A percentile compares a stretch with the other conserved stretches of the same genome.
Evolutionary conservation across 2,888 invertebrate species (phyloP).

Genomic region (Torymus tubicola): DNA sequence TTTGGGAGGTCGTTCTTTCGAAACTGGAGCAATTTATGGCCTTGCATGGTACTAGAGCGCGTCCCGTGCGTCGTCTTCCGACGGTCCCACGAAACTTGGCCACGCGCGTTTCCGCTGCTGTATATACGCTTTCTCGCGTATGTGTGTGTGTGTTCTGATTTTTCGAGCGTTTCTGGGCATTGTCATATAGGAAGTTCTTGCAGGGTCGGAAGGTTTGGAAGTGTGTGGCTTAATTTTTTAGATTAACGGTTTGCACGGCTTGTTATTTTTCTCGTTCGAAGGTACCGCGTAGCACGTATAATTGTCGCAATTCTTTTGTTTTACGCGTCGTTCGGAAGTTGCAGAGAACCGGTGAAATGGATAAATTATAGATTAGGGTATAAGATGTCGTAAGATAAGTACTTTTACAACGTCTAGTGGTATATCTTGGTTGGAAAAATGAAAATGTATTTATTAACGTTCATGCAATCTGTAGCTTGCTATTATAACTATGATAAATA

Average conservation of each 20-base stretch:
- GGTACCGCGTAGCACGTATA: not conserved
- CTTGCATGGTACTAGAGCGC: constrained; percentile 59
- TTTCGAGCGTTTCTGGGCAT: constrained; percentile 8
- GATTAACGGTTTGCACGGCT: constrained; percentile 8
- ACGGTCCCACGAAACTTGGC: constrained; percentile 30
- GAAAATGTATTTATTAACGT: no score
- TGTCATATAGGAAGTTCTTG: not conserved
- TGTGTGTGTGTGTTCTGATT: not conserved
- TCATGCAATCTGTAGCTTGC: no score
- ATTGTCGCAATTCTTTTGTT: not conserved
- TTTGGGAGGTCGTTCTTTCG: constrained; percentile 64
- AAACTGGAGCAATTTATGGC: constrained; percentile 74
- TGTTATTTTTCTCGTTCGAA: constrained; percentile 1
- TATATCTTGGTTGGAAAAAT: no score
- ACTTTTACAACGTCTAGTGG: not conserved
- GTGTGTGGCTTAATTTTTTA: constrained; percentile 17
- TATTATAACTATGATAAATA: no score
- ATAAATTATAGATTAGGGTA: not conserved
- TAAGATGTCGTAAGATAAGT: not conserved
- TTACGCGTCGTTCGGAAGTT: not conserved
- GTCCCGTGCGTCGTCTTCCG: constrained; percentile 3
- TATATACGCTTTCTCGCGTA: constrained; percentile 9
- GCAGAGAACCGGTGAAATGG: not conserved
- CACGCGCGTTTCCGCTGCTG: constrained; percentile 25
- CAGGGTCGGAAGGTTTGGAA: constrained; percentile 7